Conservation (phyloP, 2,888 invertebrate genomes). For the Melangyna quadrimaculata region DNA sequence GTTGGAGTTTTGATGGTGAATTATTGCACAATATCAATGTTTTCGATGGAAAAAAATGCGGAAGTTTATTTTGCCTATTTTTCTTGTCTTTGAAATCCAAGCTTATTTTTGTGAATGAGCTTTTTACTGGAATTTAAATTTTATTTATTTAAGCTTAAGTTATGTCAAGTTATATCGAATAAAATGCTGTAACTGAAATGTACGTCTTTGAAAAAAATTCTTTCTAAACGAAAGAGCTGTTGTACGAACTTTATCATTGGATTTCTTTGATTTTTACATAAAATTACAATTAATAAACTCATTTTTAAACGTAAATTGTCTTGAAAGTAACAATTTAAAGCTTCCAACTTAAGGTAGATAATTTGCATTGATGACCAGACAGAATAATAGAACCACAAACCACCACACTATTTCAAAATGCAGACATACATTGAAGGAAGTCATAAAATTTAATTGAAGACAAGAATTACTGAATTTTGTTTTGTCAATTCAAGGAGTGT, state of each 20-base stretch:
- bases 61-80: slow-evolving; percentile 31
- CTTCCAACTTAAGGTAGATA: not conserved
- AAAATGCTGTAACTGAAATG: too few species aligned
- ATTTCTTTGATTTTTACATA: not conserved
- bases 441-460: slow-evolving; percentile 37
- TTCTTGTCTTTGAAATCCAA: not conserved
- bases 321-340: not conserved
- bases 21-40: slow-evolving; percentile 39
- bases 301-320: not conserved
- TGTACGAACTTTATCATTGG: slow-evolving; percentile 26
- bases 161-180: too few species aligned
- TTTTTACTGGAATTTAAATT: not conserved
- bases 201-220: not conserved
- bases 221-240: slow-evolving; percentile 45
- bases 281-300: not conserved
- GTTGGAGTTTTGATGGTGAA: slow-evolving; percentile 35
- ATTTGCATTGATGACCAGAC: not conserved
- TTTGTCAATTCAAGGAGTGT: slow-evolving; percentile 23
- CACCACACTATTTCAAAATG: not conserved
- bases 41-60: slow-evolving; percentile 28
- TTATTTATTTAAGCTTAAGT: not conserved
- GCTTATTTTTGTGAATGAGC: not conserved
- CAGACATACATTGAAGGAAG: slow-evolving; percentile 29
- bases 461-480: not conserved
- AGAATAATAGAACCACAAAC: not conserved